A percentile compares a stretch with the other conserved stretches of the same genome.
phyloP scores from a whole-genome alignment of 2,113 vertebrate species.

The Chaetodon trifascialis region DNA sequence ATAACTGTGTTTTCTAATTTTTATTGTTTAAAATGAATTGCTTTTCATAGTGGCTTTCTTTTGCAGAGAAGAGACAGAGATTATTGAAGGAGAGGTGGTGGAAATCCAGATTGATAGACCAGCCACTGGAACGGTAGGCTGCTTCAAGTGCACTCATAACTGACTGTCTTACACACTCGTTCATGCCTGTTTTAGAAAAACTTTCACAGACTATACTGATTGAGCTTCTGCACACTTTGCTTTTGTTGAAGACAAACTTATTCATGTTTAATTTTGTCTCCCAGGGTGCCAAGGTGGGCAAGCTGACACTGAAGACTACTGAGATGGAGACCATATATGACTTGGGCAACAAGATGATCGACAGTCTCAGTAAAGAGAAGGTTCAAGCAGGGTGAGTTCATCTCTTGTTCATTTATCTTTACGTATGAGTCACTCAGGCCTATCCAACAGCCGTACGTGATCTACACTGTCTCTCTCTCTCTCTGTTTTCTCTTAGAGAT shows the following conservation, averaged over 20 bases:
- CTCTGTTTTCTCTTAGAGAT: slow-evolving; percentile 81
- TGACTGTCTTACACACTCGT: not conserved
- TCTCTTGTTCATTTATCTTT: not conserved
- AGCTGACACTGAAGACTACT: slow-evolving; percentile 94
- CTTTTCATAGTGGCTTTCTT: slow-evolving; percentile 6
- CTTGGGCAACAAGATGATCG: slow-evolving; percentile 96
- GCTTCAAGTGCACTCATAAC: not conserved
- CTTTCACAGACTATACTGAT: not conserved
- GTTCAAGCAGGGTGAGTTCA: slow-evolving; percentile 92
- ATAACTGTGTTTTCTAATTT: not conserved
- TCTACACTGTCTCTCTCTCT: not conserved
- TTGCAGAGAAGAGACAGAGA: slow-evolving; percentile 93
- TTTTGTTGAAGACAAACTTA: not conserved
- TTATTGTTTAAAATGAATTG: slow-evolving; percentile 4
- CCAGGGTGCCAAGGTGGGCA: slow-evolving; percentile 95
- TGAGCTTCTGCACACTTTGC: not conserved
- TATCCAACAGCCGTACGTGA: not conserved
- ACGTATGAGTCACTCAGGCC: not conserved
- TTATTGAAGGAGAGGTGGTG: slow-evolving; percentile 96
- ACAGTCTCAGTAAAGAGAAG: slow-evolving; percentile 94
- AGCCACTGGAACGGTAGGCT: slow-evolving; percentile 92
- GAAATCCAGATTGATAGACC: slow-evolving; percentile 97
- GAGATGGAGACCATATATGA: slow-evolving; percentile 98
- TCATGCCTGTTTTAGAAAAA: not conserved
- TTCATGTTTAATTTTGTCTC: not conserved